phyloP scores from a whole-genome alignment of 2,888 invertebrate species.

The Synergus japonicus region DNA sequence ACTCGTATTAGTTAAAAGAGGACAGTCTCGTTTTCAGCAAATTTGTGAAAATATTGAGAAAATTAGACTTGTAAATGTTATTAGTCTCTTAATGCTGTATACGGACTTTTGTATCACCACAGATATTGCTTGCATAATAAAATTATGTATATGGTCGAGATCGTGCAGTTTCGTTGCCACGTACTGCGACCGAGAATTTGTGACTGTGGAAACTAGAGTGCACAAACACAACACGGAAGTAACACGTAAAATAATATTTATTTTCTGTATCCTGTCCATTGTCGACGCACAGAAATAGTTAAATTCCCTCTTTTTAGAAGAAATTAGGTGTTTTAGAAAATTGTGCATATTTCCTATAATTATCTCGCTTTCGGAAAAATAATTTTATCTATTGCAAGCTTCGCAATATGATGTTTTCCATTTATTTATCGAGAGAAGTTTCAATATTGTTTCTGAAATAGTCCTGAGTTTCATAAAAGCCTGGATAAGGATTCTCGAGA shows the following conservation, averaged over 20 bases:
- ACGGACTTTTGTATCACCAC: slow-evolving; percentile 9
- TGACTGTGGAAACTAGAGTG: background rate
- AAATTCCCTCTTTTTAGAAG: background rate
- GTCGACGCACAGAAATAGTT: background rate
- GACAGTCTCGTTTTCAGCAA: background rate
- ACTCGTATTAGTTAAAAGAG: background rate
- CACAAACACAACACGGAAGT: background rate
- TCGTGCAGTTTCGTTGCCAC: slow-evolving; percentile 17
- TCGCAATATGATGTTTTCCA: no score
- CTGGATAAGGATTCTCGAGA: background rate
- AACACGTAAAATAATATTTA: background rate
- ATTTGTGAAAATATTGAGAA: background rate
- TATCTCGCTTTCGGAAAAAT: no score
- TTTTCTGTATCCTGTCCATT: background rate
- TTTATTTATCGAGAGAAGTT: no score
- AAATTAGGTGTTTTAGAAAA: background rate
- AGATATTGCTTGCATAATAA: slow-evolving; percentile 15
- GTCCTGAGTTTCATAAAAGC: background rate
- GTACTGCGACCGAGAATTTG: slow-evolving; percentile 21
- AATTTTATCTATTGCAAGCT: no score
- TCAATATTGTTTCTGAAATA: background rate
- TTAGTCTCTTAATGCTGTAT: background rate
- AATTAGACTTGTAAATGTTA: slow-evolving; percentile 32
- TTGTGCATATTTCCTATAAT: no score
- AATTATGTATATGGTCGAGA: slow-evolving; percentile 1